Percentiles rank a stretch among this genome's conserved stretches.
These are phyloP conservation scores for Ranitomeya variabilis DNA, from an alignment of 2,113 vertebrate genomes.

Conservation along the genomic window DNA sequence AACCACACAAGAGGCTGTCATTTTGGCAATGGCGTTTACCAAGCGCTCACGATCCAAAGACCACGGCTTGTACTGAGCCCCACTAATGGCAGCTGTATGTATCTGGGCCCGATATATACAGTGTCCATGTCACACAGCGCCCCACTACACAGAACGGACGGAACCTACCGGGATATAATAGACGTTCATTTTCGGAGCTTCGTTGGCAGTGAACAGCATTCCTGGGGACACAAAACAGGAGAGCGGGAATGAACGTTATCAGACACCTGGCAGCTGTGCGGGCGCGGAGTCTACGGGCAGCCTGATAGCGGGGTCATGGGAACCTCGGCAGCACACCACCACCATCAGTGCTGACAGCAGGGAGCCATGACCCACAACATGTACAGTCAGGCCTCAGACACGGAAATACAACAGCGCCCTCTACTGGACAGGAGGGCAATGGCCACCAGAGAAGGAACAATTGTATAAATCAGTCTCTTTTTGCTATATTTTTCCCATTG, in stretches of 20 bases:
- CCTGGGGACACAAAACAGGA: constrained; percentile 74
- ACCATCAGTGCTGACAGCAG: background rate
- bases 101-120: background rate
- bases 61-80: no score
- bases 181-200: constrained; percentile 96
- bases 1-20: no score
- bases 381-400: background rate
- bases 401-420: background rate
- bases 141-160: background rate
- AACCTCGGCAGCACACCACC: background rate
- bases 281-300: background rate
- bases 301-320: background rate
- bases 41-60: no score
- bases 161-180: constrained; percentile 96
- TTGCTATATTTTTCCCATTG: no score
- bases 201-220: constrained; percentile 96
- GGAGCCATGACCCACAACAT: background rate
- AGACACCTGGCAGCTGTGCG: background rate
- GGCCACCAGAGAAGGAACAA: no score
- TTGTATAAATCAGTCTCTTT: no score
- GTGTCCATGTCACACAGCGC: background rate
- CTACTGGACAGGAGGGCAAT: background rate
- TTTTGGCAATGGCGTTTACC: no score
- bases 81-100: background rate
- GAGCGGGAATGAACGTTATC: background rate